phyloP scores from a whole-genome alignment of 2,888 invertebrate species.

The Sphaerophoria rueppellii region DNA sequence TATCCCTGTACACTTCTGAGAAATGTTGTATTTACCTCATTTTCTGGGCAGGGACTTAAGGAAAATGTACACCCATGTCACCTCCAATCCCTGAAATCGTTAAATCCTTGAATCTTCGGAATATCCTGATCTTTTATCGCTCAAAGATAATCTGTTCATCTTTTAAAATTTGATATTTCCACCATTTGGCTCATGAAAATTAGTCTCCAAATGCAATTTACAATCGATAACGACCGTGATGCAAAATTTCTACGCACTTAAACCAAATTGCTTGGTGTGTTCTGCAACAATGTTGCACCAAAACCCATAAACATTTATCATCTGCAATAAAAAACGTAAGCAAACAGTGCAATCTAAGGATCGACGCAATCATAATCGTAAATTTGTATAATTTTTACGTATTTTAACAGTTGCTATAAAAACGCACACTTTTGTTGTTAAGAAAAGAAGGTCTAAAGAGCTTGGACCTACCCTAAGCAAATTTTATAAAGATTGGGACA shows the following conservation, averaged over 20 bases:
- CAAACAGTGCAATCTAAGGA: constrained; percentile 27
- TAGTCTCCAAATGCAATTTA: constrained; percentile 48
- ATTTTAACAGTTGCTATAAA: constrained; percentile 64
- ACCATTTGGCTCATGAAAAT: constrained; percentile 3
- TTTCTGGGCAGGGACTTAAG: too few species aligned
- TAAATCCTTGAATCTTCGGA: constrained; percentile 32
- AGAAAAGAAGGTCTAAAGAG: constrained; percentile 13
- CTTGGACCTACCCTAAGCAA: neutral
- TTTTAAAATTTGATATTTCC: neutral
- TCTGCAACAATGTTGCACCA: constrained; percentile 67
- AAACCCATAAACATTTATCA: neutral
- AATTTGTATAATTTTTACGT: constrained; percentile 53
- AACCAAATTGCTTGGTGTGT: constrained; percentile 62
- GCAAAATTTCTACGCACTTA: constrained; percentile 64
- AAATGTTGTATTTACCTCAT: too few species aligned
- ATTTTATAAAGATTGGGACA: constrained; percentile 27
- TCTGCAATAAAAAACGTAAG: constrained; percentile 10
- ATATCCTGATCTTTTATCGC: constrained; percentile 40
- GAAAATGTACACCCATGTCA: too few species aligned
- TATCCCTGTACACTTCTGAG: too few species aligned
- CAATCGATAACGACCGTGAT: constrained; percentile 22
- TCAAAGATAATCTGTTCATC: constrained; percentile 42
- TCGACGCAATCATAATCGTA: constrained; percentile 57
- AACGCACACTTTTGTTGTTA: constrained; percentile 67
- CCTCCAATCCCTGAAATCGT: too few species aligned